phyloP scores from a whole-genome alignment of 2,888 invertebrate genomes.

The Ditula angustiorana region DNA sequence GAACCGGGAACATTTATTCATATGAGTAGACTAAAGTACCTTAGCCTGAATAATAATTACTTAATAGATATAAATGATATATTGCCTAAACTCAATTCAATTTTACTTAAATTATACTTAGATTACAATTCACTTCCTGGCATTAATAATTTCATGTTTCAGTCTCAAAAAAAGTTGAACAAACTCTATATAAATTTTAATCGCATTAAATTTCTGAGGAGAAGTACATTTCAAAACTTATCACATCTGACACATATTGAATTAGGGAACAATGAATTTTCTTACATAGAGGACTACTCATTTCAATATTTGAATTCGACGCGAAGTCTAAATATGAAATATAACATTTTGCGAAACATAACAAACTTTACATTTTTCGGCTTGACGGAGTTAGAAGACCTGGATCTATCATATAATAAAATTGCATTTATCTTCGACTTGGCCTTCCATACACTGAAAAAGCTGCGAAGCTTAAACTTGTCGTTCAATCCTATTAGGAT shows the following conservation, averaged over 20 bases:
- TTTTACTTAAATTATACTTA: slow-evolving; percentile 90
- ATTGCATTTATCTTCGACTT: slow-evolving; percentile 89
- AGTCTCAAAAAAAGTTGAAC: slow-evolving; percentile 92
- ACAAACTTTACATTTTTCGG: slow-evolving; percentile 91
- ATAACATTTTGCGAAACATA: slow-evolving; percentile 89
- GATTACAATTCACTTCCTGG: slow-evolving; percentile 91
- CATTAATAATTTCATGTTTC: slow-evolving; percentile 90
- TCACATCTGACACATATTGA: slow-evolving; percentile 90
- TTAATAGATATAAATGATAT: slow-evolving; percentile 91
- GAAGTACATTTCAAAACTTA: slow-evolving; percentile 90
- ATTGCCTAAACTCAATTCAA: slow-evolving; percentile 89
- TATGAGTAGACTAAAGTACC: slow-evolving; percentile 91
- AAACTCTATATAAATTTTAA: slow-evolving; percentile 94
- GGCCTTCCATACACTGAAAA: slow-evolving; percentile 91
- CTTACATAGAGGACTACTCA: slow-evolving; percentile 92
- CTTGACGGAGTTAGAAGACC: slow-evolving; percentile 91
- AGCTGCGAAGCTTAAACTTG: slow-evolving; percentile 91
- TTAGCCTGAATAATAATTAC: slow-evolving; percentile 93
- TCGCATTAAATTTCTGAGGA: slow-evolving; percentile 89
- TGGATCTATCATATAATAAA: slow-evolving; percentile 90
- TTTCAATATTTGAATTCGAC: slow-evolving; percentile 91
- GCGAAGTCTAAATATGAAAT: slow-evolving; percentile 91
- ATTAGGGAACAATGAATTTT: slow-evolving; percentile 91
- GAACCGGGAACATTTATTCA: slow-evolving; percentile 92
- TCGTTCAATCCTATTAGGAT: slow-evolving; percentile 91